These are phyloP conservation scores for Camponotus pennsylvanicus DNA, from an alignment of 1,140 invertebrate genomes.

Conservation along the genomic window DNA sequence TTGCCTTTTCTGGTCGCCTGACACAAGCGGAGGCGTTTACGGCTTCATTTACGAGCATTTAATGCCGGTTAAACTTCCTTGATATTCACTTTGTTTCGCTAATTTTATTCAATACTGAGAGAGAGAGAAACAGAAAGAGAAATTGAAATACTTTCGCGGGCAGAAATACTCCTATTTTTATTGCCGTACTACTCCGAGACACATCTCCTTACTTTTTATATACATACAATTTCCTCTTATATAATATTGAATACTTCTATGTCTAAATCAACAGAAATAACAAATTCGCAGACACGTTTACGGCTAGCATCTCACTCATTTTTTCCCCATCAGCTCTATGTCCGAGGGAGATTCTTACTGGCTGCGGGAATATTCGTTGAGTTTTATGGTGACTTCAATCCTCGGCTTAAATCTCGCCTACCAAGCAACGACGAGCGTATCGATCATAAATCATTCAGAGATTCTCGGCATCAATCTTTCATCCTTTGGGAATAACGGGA, in stretches of 20 bases:
- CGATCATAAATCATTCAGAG: conserved; percentile 45
- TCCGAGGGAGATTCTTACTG: conserved; percentile 1
- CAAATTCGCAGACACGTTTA: conserved; percentile 39
- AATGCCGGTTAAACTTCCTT: neutral
- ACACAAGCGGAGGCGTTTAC: neutral
- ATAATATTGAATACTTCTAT: neutral
- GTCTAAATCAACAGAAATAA: conserved; percentile 34
- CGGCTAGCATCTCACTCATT: conserved; percentile 5
- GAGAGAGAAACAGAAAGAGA: neutral
- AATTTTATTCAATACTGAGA: neutral
- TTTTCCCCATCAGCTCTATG: conserved; percentile 43
- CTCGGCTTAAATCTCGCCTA: conserved; percentile 26
- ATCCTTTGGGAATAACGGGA: neutral
- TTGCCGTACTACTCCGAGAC: neutral
- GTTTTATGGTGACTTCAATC: conserved; percentile 42
- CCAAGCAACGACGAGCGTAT: conserved; percentile 24
- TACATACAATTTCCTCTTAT: neutral
- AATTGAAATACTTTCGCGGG: conserved; percentile 37
- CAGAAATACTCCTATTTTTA: neutral
- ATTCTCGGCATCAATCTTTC: conserved; percentile 25
- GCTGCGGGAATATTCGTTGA: neutral
- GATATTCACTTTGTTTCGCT: neutral
- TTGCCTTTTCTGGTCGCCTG: neutral
- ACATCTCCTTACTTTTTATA: neutral
- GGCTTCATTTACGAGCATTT: conserved; percentile 41